Conservation (phyloP, 2,113 vertebrate genomes). For the Syrrhaptes paradoxus region DNA sequence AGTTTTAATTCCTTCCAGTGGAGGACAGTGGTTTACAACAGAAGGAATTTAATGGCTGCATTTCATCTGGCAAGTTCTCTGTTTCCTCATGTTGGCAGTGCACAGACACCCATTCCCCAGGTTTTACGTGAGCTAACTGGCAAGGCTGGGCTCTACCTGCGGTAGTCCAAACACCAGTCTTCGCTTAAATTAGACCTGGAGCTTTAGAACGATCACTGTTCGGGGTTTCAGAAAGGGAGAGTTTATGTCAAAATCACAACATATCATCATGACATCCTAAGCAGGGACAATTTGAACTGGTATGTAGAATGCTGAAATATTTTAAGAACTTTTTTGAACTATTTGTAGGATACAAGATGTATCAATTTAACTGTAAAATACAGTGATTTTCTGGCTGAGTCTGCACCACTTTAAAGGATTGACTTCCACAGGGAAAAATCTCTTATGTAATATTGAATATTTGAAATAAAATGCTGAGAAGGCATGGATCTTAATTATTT, state of each 20-base stretch:
- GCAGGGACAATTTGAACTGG: background rate
- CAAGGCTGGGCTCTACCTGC: background rate
- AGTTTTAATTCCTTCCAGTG: slow-evolving; percentile 55
- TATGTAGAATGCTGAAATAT: background rate
- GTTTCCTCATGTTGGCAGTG: accelerated
- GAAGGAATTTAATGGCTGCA: background rate
- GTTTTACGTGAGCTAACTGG: accelerated
- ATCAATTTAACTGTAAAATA: background rate
- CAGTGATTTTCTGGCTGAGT: slow-evolving; percentile 4
- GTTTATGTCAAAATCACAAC: background rate
- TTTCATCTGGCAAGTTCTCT: background rate
- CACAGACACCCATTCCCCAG: background rate
- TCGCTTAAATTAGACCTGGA: background rate
- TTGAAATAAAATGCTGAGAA: slow-evolving; percentile 70
- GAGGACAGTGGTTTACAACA: slow-evolving; percentile 58
- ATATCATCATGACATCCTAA: background rate
- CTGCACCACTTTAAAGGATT: slow-evolving; percentile 16
- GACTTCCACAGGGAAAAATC: slow-evolving; percentile 24
- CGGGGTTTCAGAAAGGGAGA: background rate
- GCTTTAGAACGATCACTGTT: background rate
- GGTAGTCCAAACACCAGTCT: background rate
- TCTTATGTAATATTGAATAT: slow-evolving; percentile 71
- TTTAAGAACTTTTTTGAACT: background rate
- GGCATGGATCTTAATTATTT: slow-evolving; percentile 71
- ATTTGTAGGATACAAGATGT: background rate